Conservation (phyloP, 2,888 invertebrate species). For the Catonia carolina region DNA sequence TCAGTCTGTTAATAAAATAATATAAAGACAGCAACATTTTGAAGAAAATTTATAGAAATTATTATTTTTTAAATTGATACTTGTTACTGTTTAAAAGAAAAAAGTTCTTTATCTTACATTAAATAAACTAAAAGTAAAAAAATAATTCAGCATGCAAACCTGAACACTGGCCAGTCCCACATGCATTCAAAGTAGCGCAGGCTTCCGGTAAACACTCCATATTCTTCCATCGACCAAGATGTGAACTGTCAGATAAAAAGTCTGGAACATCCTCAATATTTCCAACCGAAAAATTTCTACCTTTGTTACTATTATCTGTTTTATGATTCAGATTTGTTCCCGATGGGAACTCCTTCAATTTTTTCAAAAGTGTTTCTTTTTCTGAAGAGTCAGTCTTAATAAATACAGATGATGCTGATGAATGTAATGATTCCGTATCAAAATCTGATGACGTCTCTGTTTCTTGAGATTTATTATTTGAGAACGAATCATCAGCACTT, state of each 20-base stretch:
- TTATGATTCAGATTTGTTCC: background rate
- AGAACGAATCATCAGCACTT: too few species aligned
- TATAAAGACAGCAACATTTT: too few species aligned
- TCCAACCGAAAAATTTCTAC: constrained; percentile 12
- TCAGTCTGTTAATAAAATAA: too few species aligned
- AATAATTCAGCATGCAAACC: constrained; percentile 27
- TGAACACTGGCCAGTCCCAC: constrained; percentile 14
- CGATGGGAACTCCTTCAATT: background rate
- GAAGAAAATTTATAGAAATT: too few species aligned
- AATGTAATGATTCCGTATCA: background rate
- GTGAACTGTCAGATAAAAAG: background rate
- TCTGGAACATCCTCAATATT: constrained; percentile 2
- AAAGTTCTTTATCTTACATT: too few species aligned
- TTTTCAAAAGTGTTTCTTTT: background rate
- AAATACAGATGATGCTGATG: background rate
- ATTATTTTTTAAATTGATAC: too few species aligned
- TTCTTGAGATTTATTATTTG: too few species aligned
- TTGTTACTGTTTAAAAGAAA: too few species aligned
- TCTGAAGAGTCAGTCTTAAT: background rate
- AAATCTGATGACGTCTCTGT: background rate
- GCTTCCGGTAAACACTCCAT: constrained; percentile 8
- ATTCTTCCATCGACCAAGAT: constrained; percentile 10
- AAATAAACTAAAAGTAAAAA: too few species aligned
- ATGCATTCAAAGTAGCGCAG: background rate
- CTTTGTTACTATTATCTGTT: background rate